Base-by-base conservation (phyloP, 2,888 invertebrate genomes). In the Campoletis raptor region DNA sequence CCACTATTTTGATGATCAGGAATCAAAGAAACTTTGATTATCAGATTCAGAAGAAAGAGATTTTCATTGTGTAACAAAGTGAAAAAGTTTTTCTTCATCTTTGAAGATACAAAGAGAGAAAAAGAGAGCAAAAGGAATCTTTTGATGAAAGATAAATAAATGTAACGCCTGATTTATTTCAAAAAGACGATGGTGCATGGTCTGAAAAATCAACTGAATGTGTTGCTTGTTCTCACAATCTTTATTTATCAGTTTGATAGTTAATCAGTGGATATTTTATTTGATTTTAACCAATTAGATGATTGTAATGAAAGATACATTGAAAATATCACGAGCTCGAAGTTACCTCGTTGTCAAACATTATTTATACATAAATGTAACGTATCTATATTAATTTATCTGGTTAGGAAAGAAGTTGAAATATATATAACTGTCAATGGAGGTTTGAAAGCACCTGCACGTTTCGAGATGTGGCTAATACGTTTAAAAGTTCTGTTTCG, bases 361-460 rank as follows among this genome's bases (percentile, higher is more conserved):
- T 24, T 54, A 24, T 54, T 36, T 73, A 57, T 57, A 40, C 21
- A 24, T 21, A 48, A 45, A 70, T 4, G 8, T 30, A 36, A 36
- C 54, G 36, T 66, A 54, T n/a, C 57, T 30, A 21, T 36, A 66
- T 48, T 36, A n/a, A n/a, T 45, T 15, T 48, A 42, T 61, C 72
- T 57, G 67, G 52, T 15, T 9, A 48, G 36, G 21, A n/a, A 69
- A 85, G 21, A 76, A 69, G 64, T 70, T 54, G 54, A 83, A 66
- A 76, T 54, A 78, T 48, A 79, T 76, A 57, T 81, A 85, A 79
- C 73, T 84, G 84, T 84, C 84, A 82, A 84, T 86, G 80, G 72
- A 24, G 30, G 64, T 72, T 61, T 54, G 18, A 45, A 81, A 86
- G 86, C 86, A 87, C 84, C 86, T 87, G 86, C 81, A 79, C 85